A percentile compares a stretch with the other conserved stretches of the same genome.
These are phyloP conservation scores for Diplodus sargus DNA, from an alignment of 2,797 vertebrate species.

Conservation along the genomic window DNA sequence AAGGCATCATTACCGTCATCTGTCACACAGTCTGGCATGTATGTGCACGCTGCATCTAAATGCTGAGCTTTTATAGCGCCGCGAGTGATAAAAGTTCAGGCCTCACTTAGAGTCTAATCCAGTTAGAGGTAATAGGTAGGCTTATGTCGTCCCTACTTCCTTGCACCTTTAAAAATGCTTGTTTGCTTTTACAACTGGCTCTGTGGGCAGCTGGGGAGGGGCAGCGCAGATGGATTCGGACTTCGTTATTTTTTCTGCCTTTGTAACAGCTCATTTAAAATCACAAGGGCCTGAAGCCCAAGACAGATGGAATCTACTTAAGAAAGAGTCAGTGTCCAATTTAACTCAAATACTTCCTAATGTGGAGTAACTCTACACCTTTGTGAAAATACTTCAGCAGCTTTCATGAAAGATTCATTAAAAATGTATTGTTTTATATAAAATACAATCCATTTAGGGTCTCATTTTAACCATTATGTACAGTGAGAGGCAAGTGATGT, in stretches of 20 bases:
- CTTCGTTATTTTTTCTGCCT: constrained; percentile 74
- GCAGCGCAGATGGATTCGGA: constrained; percentile 67
- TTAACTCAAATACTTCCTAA: constrained; percentile 74
- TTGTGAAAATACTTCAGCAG: constrained; percentile 48
- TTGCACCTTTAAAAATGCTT: constrained; percentile 77
- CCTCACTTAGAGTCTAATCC: constrained; percentile 43
- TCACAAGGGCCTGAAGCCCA: constrained; percentile 72
- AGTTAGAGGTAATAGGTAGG: constrained; percentile 71
- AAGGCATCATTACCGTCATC: constrained; percentile 61
- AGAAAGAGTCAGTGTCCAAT: constrained; percentile 73
- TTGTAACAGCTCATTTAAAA: constrained; percentile 83
- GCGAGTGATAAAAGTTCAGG: constrained; percentile 44
- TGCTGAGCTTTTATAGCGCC: constrained; percentile 81
- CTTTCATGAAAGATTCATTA: constrained; percentile 36
- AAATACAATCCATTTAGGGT: not conserved
- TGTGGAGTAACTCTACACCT: constrained; percentile 65
- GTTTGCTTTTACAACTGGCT: constrained; percentile 82
- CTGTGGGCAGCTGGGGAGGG: constrained; percentile 68
- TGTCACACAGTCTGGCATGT: constrained; percentile 18
- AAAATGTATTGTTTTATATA: constrained; percentile 23
- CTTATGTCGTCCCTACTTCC: constrained; percentile 64
- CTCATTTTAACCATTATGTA: not conserved
- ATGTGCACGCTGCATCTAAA: constrained; percentile 46
- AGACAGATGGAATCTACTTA: constrained; percentile 76
- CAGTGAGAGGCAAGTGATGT: no score